Conservation (phyloP, 2,888 invertebrate genomes). For the Drosophila tripunctata region DNA sequence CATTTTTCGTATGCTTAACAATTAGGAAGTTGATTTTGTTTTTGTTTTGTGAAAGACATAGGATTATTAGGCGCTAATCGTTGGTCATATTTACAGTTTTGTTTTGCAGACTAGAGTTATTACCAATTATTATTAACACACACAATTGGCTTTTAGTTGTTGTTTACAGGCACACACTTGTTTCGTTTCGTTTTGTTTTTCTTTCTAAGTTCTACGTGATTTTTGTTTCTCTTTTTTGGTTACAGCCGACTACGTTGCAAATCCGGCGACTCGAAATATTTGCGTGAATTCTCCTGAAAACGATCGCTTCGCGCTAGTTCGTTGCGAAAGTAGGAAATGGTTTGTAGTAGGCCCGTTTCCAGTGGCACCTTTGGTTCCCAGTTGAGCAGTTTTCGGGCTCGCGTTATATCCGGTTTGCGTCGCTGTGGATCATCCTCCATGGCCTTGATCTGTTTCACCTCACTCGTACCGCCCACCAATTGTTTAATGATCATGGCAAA, state of each 20-base stretch:
- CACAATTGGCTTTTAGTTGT: constrained; percentile 39
- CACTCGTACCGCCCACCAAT: constrained; percentile 93
- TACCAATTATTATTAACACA: constrained; percentile 42
- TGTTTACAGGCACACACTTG: constrained; percentile 56
- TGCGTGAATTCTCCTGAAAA: constrained; percentile 81
- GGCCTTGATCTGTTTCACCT: constrained; percentile 92
- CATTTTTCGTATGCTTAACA: background rate
- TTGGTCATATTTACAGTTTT: constrained; percentile 77
- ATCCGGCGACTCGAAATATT: constrained; percentile 82
- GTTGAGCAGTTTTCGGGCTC: constrained; percentile 92
- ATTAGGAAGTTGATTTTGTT: no score
- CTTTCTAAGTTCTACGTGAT: no score
- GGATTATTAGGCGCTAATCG: constrained; percentile 65
- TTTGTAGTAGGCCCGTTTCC: constrained; percentile 93
- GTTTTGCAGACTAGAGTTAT: constrained; percentile 77
- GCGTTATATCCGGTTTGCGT: constrained; percentile 95
- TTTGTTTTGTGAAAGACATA: constrained; percentile 7
- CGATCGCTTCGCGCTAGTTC: constrained; percentile 88
- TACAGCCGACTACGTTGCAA: constrained; percentile 67
- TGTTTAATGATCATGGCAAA: constrained; percentile 94
- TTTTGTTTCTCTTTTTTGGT: background rate
- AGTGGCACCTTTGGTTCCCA: constrained; percentile 97
- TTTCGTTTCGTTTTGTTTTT: background rate
- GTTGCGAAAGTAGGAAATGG: constrained; percentile 96
- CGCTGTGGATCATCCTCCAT: constrained; percentile 98